Base-by-base conservation (phyloP, 2,797 vertebrate genomes). In the Gambusia yucatana region DNA sequence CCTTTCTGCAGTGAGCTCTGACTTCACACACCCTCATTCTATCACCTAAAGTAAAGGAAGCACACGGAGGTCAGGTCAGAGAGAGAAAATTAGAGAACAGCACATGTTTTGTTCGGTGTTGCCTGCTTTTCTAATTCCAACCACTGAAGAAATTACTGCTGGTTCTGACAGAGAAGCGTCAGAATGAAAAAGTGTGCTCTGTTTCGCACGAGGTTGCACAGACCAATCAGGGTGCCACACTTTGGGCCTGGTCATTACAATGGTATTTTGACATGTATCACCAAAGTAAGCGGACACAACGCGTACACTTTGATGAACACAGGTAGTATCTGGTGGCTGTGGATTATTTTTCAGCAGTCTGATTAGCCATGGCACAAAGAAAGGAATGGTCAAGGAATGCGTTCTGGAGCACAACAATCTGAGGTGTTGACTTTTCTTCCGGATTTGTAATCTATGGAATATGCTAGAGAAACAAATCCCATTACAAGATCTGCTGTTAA, bases 61-160 rank as follows among this genome's bases (percentile, higher is more conserved):
- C 87, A 88, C 88, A 88, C 89, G 87, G 88, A 91, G 85, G 87
- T 88, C 86, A 90, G 78, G 13, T 78, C 39, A 57, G 63, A 87
- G 85, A 91, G 75, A 84, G 77, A 81, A 87, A 82, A 75, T 63
- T 55, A 72, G 46, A 83, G 77, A 84, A 89, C 90, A 88, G 91
- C 85, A 88, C 83, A 83, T 85, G 87, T 86, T 84, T 88, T 77
- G 28, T 80, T 88, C 80, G 67, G 70, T 73, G 48, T 57, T 82
- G 73, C 52, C 81, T 80, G 84, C 22, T 52, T 52, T 50, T 25
- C 22, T 41, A 67, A 67, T 20, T 25, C 20, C 20, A 67, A 43
- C 65, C 20, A 17, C 65, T 41, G 39, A 67, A 6, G 65, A 67
- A 43, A n/a, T 43, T 2, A 13, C 36, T 67, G 36, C 36, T 41